phyloP scores from a whole-genome alignment of 2,113 vertebrate species.

The Ammospiza caudacuta region DNA sequence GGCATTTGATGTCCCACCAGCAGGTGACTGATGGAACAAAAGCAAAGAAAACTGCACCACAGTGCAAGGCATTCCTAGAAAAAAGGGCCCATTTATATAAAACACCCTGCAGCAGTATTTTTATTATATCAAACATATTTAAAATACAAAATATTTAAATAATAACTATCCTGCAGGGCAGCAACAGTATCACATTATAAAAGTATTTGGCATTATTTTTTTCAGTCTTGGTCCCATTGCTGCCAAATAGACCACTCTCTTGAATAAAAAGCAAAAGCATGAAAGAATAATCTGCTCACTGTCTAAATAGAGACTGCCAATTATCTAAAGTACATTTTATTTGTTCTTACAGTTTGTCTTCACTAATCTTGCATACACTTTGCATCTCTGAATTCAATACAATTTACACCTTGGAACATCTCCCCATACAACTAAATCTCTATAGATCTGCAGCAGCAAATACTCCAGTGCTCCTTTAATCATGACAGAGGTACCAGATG shows the following conservation, averaged over 20 bases:
- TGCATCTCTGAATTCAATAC: neutral
- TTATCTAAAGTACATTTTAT: neutral
- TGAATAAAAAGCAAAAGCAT: neutral
- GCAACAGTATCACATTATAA: neutral
- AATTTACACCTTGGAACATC: neutral
- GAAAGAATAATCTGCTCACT: neutral
- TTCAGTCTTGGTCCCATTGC: neutral
- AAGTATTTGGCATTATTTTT: neutral
- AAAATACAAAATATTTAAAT: neutral
- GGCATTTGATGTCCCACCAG: neutral
- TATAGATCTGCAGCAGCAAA: neutral
- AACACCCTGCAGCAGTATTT: neutral
- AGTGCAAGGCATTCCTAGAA: neutral
- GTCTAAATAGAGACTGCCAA: neutral
- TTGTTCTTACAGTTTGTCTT: neutral
- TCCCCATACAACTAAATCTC: neutral
- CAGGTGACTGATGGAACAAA: neutral
- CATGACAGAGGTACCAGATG: constrained; percentile 37
- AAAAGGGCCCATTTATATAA: neutral
- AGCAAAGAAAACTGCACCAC: neutral
- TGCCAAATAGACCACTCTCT: neutral
- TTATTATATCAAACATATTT: neutral
- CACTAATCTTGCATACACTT: neutral
- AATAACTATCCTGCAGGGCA: neutral
- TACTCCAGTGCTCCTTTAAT: neutral